Percentiles rank a stretch among this genome's conserved stretches.
These are phyloP conservation scores for Falco berigora DNA, from an alignment of 2,797 vertebrate genomes.

Conservation along the genomic window DNA sequence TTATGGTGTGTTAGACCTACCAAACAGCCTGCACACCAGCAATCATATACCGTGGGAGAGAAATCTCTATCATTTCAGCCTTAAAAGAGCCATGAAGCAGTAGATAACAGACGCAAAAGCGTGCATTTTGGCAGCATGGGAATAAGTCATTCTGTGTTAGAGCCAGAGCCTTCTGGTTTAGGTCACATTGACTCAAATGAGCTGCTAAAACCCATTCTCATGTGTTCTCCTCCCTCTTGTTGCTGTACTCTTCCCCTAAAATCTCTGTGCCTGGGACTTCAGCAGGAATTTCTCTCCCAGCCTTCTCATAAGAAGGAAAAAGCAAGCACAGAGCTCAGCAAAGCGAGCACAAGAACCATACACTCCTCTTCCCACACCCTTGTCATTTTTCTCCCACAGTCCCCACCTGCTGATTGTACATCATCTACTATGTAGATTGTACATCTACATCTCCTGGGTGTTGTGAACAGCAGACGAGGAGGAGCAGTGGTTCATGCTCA, in stretches of 20 bases:
- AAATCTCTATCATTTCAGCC: not conserved
- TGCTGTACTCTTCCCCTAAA: not conserved
- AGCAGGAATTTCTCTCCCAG: not conserved
- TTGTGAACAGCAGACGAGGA: not conserved
- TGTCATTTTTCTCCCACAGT: not conserved
- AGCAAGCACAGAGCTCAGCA: not conserved
- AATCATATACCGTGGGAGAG: not conserved
- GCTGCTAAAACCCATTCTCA: not conserved
- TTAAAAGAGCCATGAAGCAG: conserved; percentile 13
- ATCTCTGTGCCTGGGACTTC: not conserved
- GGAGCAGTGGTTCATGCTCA: not conserved
- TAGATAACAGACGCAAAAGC: not conserved
- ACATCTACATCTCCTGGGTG: not conserved
- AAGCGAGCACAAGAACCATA: not conserved
- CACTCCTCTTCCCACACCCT: not conserved
- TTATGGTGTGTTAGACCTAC: not conserved
- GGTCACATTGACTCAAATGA: not conserved
- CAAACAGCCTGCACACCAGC: conserved; percentile 3
- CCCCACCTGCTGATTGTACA: not conserved
- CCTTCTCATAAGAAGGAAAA: not conserved
- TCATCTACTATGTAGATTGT: too few species aligned
- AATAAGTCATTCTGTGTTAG: not conserved
- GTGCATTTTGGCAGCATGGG: not conserved
- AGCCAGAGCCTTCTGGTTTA: not conserved
- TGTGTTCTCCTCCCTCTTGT: not conserved